Evolutionary conservation across 2,797 vertebrate genomes (phyloP).

Genomic region (Limnodromus scolopaceus): DNA sequence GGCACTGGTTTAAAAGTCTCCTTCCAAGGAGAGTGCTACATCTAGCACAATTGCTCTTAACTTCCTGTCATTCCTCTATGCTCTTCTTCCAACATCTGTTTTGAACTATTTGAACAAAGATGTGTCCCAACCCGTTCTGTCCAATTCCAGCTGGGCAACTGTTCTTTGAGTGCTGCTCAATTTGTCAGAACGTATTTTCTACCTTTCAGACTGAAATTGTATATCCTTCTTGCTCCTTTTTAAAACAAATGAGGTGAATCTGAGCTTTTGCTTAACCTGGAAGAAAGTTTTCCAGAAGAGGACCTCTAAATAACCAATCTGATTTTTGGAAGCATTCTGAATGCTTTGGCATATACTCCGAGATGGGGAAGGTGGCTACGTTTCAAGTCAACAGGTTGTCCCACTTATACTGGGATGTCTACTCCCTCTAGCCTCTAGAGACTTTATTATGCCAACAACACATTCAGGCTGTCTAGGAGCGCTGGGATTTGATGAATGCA

Average conservation of each 20-base stretch:
- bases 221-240: not conserved
- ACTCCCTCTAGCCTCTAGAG: not conserved
- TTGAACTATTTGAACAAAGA: not conserved
- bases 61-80: not conserved
- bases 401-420: not conserved
- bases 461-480: not conserved
- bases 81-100: not conserved
- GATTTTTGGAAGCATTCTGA: not conserved
- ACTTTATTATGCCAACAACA: conserved; percentile 1
- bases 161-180: not conserved
- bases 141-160: not conserved
- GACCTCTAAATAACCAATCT: not conserved
- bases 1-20: not conserved
- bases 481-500: conserved; percentile 22
- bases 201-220: not conserved
- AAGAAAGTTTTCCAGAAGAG: not conserved
- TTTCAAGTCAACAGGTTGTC: not conserved
- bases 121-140: not conserved
- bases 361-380: not conserved
- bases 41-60: not conserved
- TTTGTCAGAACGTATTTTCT: not conserved
- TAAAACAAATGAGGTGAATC: not conserved
- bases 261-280: not conserved
- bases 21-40: not conserved
- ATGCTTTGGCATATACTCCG: not conserved